phyloP scores from a whole-genome alignment of 2,888 invertebrate species.

The Pyrocoelia pectoralis region DNA sequence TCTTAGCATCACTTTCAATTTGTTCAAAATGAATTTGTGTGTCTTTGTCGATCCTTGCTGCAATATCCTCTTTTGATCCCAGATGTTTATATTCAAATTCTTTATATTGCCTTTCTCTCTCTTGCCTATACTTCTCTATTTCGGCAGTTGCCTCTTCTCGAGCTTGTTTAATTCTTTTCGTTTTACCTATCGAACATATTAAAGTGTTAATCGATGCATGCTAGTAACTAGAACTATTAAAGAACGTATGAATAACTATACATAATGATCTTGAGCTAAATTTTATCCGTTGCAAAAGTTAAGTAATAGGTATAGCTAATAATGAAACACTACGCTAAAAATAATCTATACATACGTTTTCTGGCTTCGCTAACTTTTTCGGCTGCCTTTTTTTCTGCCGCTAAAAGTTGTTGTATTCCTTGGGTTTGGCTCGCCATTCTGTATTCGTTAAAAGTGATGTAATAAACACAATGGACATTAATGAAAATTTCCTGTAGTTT shows the following conservation, averaged over 20 bases:
- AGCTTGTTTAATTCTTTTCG: conserved; percentile 57
- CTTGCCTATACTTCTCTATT: conserved; percentile 55
- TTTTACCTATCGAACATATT: conserved; percentile 51
- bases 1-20: conserved; percentile 49
- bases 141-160: conserved; percentile 58
- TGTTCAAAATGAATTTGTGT: conserved; percentile 51
- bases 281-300: no score
- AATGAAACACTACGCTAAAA: background rate
- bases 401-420: conserved; percentile 59
- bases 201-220: no score
- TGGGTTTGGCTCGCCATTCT: conserved; percentile 59
- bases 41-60: conserved; percentile 56
- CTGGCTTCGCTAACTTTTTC: conserved; percentile 60
- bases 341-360: conserved; percentile 56
- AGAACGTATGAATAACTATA: no score
- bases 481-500: conserved; percentile 25
- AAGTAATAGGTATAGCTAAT: no score
- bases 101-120: conserved; percentile 55
- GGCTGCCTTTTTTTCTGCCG: conserved; percentile 59
- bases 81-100: conserved; percentile 57
- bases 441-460: conserved; percentile 15
- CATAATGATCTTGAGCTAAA: no score
- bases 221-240: no score
- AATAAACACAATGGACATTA: conserved; percentile 29
- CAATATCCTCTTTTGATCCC: conserved; percentile 57